A percentile compares a stretch with the other conserved stretches of the same genome.
Conservation (phyloP, 2,797 vertebrate genomes). For the Malurus leucopterus region DNA sequence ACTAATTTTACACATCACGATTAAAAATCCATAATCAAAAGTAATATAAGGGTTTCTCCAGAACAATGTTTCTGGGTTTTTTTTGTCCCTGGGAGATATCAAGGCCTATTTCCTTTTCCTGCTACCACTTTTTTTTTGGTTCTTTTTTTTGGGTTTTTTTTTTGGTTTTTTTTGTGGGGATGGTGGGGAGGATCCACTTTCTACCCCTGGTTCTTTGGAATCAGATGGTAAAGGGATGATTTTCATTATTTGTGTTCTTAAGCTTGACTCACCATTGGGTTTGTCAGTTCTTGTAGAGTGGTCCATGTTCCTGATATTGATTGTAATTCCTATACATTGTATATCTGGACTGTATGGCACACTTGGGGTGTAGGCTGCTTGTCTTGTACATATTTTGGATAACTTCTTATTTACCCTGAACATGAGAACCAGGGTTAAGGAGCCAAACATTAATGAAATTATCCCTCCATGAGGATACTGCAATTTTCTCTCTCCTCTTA, state of each 20-base stretch:
- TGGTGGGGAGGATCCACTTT: background rate
- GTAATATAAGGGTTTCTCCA: background rate
- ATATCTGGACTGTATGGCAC: background rate
- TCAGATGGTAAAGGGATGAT: background rate
- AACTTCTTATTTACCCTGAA: background rate
- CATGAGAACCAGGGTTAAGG: background rate
- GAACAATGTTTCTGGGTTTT: background rate
- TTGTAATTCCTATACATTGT: background rate
- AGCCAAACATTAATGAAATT: background rate
- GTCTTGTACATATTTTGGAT: background rate
- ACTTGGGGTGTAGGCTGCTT: background rate
- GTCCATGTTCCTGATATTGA: rapidly evolving
- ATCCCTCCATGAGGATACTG: rapidly evolving
- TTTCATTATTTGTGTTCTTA: background rate
- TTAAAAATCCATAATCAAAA: background rate
- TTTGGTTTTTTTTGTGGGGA: background rate
- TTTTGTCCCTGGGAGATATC: background rate
- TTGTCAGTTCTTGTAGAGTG: background rate
- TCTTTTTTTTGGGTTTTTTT: background rate
- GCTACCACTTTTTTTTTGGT: background rate
- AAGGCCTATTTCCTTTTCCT: background rate
- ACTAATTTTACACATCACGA: background rate
- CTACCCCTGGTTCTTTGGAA: background rate
- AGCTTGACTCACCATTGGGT: background rate
- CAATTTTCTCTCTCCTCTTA: background rate